Percentiles rank a stretch among this genome's conserved stretches.
Evolutionary conservation across 2,797 vertebrate species (phyloP).

Genomic region (Chelon labrosus): DNA sequence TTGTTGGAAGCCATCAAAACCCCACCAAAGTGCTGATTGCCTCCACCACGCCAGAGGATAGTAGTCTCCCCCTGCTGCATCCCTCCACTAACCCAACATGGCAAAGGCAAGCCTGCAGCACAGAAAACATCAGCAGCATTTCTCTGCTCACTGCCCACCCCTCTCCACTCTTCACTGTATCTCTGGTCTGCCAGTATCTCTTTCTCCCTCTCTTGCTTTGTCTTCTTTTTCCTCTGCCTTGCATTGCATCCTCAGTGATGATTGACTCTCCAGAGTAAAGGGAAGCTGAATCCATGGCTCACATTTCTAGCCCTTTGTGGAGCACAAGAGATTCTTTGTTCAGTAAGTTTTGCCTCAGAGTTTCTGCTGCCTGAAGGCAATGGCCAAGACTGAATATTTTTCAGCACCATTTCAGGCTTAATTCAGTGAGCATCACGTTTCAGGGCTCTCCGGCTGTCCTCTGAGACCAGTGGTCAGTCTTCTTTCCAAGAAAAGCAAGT

Average conservation of each 20-base stretch:
- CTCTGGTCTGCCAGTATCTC: constrained; percentile 39
- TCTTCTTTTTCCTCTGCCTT: constrained; percentile 55
- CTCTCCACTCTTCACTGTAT: constrained; percentile 31
- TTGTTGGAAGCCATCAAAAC: constrained; percentile 68
- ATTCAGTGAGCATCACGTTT: constrained; percentile 74
- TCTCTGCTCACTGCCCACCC: constrained; percentile 38
- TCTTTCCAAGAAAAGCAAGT: constrained; percentile 44
- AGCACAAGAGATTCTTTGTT: constrained; percentile 85
- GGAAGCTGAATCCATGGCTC: constrained; percentile 77
- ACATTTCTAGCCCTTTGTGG: constrained; percentile 80
- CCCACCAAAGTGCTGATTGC: constrained; percentile 67
- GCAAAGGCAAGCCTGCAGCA: constrained; percentile 62
- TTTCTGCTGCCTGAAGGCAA: constrained; percentile 70
- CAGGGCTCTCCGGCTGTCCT: constrained; percentile 49
- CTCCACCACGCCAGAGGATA: constrained; percentile 52
- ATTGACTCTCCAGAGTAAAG: constrained; percentile 84
- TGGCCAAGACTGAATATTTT: constrained; percentile 78
- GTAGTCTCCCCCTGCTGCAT: constrained; percentile 45
- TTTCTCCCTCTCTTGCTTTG: constrained; percentile 17
- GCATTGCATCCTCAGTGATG: constrained; percentile 76
- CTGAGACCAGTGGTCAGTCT: constrained; percentile 44
- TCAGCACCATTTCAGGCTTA: constrained; percentile 80
- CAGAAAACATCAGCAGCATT: constrained; percentile 59
- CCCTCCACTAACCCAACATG: constrained; percentile 61
- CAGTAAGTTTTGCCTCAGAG: constrained; percentile 76